Base-by-base conservation (phyloP, 2,888 invertebrate genomes). In the Epirrhoe tristata region DNA sequence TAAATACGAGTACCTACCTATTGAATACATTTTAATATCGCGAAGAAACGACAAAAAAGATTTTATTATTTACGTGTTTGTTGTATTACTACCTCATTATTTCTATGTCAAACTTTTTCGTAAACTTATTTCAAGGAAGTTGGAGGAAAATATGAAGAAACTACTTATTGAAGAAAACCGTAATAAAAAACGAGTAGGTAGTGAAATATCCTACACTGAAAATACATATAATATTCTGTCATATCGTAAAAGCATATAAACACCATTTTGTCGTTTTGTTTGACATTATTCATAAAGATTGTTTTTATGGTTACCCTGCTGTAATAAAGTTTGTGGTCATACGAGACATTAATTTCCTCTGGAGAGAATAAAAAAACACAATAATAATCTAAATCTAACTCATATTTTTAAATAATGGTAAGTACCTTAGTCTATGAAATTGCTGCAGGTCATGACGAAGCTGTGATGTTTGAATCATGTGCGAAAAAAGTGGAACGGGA, bases 341-440 rank as follows among this genome's bases (percentile, higher is more conserved):
- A 75, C 79, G 75, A 76, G 79, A 78, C 81, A 77, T 79, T 81
- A 81, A 82, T 82, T 82, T 82, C 82, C 82, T 81, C 62, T 34
- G 83, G 82, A 82, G 81, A 63, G 61, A 62, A 66, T 62, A 69
- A 72, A 66, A 71, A 66, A 59, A 3, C 52, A 51, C 8, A 48
- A 48, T 7, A 48, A 16, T 48, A 6, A 16, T 16, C 48, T 6
- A 36, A 48, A 46, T 46, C 6, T 6, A 6, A 12, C 48, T 48
- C 6, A 48, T 16, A 48, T 48, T 16, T 39, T 12, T 43, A 43
- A 43, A 12, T 4, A 43, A 24, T 24, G 24, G 3, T 24, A 3
- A 24, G 24, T 43, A 43, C n/a, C n/a, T 43, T 43, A 43, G 39
- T 12, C 39, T 12, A 12, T 43, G 12, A 43, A 43, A 43, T 43